A percentile compares a stretch with the other conserved stretches of the same genome.
Evolutionary conservation across 2,888 invertebrate genomes (phyloP).

Genomic region (Hyppa rectilinea): DNA sequence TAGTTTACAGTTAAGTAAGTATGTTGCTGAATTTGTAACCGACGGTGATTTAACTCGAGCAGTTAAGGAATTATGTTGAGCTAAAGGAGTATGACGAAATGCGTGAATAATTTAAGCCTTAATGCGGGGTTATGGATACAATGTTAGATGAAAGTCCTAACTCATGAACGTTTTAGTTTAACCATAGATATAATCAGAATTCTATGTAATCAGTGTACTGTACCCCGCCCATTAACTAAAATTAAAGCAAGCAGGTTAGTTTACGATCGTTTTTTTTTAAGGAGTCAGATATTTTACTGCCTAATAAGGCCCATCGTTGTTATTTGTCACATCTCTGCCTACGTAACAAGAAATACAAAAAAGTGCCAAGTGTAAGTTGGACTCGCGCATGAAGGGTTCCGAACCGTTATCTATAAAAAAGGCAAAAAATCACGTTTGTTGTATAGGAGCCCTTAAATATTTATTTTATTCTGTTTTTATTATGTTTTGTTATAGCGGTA

Average conservation of each 20-base stretch:
- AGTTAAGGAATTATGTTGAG: slow-evolving; percentile 62
- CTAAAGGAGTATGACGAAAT: slow-evolving; percentile 63
- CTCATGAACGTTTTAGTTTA: slow-evolving; percentile 18
- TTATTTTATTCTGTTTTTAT: no score
- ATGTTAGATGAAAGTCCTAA: slow-evolving; percentile 39
- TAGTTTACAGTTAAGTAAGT: slow-evolving; percentile 58
- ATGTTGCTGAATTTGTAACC: slow-evolving; percentile 58
- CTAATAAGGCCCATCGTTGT: background rate
- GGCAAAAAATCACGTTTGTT: no score
- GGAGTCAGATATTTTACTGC: background rate
- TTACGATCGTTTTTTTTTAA: background rate
- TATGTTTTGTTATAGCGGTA: no score
- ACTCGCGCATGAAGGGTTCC: no score
- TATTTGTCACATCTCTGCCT: slow-evolving; percentile 5
- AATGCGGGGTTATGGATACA: slow-evolving; percentile 32
- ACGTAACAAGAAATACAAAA: slow-evolving; percentile 31
- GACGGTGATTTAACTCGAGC: slow-evolving; percentile 54
- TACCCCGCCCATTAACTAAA: background rate
- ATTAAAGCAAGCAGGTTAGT: background rate
- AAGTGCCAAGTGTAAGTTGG: no score
- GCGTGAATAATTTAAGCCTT: slow-evolving; percentile 48
- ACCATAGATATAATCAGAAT: slow-evolving; percentile 5
- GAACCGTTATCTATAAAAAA: no score
- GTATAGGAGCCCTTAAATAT: no score
- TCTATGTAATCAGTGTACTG: background rate